Conservation (phyloP, 2,797 vertebrate genomes). For the Scleropages formosus region DNA sequence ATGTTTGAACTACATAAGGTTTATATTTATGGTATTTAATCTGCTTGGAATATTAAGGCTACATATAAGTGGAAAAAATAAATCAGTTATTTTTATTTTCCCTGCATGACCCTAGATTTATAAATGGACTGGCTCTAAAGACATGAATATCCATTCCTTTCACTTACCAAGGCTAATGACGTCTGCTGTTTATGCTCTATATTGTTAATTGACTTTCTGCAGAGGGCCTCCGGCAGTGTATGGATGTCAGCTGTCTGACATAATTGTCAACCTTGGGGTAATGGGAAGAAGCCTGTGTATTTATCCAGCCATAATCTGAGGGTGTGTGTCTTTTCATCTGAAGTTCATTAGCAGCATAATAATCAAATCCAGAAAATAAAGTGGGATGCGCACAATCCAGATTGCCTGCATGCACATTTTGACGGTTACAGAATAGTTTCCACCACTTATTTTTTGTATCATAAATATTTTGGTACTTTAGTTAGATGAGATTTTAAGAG, state of each 20-base stretch:
- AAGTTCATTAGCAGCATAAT: background rate
- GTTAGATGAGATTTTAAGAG: background rate
- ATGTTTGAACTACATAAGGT: no score
- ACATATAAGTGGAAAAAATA: no score
- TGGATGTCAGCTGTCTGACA: background rate
- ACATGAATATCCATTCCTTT: background rate
- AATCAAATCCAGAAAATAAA: background rate
- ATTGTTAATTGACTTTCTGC: background rate
- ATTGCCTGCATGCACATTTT: no score
- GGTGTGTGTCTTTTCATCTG: background rate
- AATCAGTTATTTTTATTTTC: no score
- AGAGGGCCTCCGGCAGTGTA: background rate
- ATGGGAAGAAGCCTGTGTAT: background rate
- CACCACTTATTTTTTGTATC: background rate
- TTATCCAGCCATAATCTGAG: slow-evolving; percentile 1
- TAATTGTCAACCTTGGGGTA: background rate
- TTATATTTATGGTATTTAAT: no score
- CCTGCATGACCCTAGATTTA: background rate
- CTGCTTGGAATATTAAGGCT: no score
- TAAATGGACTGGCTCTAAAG: background rate
- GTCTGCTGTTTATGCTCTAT: background rate
- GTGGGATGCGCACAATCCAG: no score
- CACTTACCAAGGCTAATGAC: background rate
- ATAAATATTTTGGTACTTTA: slow-evolving; percentile 10
- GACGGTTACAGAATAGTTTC: no score